Evolutionary conservation across 2,113 vertebrate genomes (phyloP).

Genomic region (Pelodiscus sinensis): DNA sequence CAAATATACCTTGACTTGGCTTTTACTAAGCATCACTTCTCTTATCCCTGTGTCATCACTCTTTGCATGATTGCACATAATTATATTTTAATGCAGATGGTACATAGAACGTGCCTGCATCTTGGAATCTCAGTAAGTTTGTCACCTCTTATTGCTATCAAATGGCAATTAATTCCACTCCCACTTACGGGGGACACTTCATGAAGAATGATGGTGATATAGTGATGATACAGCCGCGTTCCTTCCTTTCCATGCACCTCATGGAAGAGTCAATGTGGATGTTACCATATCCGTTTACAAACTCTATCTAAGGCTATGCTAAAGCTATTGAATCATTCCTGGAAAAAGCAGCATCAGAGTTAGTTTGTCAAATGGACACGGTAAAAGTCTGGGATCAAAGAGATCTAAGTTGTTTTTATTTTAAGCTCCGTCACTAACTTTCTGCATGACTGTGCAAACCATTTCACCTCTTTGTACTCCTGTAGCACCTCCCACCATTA

Average conservation of each 20-base stretch:
- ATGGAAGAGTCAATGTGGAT: neutral
- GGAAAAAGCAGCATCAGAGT: neutral
- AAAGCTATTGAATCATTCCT: neutral
- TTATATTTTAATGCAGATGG: constrained; percentile 32
- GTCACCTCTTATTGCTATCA: constrained; percentile 50
- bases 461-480: fast-evolving
- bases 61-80: constrained; percentile 43
- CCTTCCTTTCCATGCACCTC: neutral
- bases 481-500: neutral
- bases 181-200: constrained; percentile 22
- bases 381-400: neutral
- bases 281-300: neutral
- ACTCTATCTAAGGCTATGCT: neutral
- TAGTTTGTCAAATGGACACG: neutral
- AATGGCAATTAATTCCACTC: constrained; percentile 34
- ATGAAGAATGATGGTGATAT: neutral
- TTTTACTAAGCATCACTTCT: constrained; percentile 44
- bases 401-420: neutral
- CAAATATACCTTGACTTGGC: constrained; percentile 54
- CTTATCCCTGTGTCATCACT: constrained; percentile 40
- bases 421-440: neutral
- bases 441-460: neutral
- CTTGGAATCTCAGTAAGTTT: constrained; percentile 44
- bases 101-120: constrained; percentile 11
- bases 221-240: neutral